Conservation (phyloP, 2,113 vertebrate species). For the Thinocorus orbignyianus region DNA sequence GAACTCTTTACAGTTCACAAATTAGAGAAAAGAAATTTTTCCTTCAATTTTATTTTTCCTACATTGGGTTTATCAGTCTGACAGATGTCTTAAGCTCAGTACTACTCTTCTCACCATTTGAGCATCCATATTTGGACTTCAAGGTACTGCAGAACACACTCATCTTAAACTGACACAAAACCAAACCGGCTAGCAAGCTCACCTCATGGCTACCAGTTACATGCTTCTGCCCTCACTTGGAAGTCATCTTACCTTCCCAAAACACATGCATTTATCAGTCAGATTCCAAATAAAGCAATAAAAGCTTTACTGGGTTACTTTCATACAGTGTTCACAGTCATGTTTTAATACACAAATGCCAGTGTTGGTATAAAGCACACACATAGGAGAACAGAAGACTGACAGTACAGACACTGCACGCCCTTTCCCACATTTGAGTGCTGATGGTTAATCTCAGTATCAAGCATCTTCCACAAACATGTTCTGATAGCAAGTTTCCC, state of each 20-base stretch:
- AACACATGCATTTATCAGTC: accelerated
- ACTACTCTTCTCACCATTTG: neutral
- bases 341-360: neutral
- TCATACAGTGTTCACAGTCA: neutral
- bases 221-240: neutral
- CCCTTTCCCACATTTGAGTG: neutral
- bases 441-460: neutral
- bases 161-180: neutral
- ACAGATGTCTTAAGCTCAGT: neutral
- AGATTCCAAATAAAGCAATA: neutral
- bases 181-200: neutral
- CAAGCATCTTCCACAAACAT: neutral
- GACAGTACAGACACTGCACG: neutral
- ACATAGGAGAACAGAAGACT: neutral
- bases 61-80: neutral
- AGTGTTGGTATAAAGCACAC: neutral
- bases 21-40: neutral
- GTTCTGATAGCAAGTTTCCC: neutral
- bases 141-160: neutral
- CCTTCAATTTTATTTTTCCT: neutral
- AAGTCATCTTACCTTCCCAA: neutral
- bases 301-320: neutral
- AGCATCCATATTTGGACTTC: neutral
- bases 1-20: neutral
- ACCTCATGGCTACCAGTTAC: neutral